Evolutionary conservation across 2,113 vertebrate species (phyloP).

Genomic region (Sturnus vulgaris): DNA sequence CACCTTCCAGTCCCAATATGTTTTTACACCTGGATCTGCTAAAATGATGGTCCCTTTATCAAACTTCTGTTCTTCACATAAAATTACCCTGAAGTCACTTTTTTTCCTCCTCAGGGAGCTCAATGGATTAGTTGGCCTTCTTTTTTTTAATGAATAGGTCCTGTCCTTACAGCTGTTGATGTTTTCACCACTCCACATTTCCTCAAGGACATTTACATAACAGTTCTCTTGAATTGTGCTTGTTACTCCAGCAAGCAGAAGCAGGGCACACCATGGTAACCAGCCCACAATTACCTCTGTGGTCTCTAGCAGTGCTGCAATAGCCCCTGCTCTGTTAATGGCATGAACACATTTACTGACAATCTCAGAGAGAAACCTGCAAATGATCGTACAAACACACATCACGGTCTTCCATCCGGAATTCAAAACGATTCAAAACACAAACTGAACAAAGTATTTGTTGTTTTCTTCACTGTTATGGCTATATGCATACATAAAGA

Average conservation of each 20-base stretch:
- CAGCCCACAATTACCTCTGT: background rate
- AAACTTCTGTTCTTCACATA: background rate
- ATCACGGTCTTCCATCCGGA: background rate
- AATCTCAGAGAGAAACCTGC: background rate
- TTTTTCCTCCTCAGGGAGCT: background rate
- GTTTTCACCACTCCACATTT: background rate
- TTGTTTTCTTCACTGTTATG: background rate
- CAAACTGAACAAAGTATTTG: background rate
- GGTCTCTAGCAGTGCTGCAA: rapidly evolving
- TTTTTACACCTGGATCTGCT: background rate
- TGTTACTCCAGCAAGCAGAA: background rate
- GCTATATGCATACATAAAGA: background rate
- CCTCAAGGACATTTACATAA: conserved; percentile 29
- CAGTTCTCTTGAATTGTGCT: background rate
- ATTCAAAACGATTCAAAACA: background rate
- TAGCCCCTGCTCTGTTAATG: background rate
- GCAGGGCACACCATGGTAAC: background rate
- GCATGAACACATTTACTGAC: background rate
- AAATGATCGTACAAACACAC: background rate
- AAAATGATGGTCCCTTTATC: background rate
- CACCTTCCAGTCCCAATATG: background rate
- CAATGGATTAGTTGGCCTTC: background rate
- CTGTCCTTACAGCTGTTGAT: background rate
- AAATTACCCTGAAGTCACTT: background rate
- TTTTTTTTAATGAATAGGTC: background rate